Conservation (phyloP, 2,797 vertebrate genomes). For the Prunella strophiata region DNA sequence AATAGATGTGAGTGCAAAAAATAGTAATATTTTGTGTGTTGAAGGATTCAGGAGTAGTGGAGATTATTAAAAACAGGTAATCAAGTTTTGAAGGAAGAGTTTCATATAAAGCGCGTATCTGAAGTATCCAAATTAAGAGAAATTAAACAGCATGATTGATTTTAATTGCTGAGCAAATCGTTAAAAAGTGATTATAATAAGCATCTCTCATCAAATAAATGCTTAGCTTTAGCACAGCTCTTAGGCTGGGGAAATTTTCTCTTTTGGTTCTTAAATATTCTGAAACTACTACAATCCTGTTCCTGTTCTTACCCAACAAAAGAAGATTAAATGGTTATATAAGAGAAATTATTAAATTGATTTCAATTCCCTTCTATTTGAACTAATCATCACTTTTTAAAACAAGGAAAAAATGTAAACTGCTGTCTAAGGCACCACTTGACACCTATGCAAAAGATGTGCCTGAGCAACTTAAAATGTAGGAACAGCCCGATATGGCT, state of each 20-base stretch:
- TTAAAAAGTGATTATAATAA: slow-evolving; percentile 58
- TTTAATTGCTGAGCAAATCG: slow-evolving; percentile 56
- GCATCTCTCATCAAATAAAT: slow-evolving; percentile 33
- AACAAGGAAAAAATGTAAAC: not conserved
- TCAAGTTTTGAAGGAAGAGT: slow-evolving; percentile 47
- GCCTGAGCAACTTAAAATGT: not conserved
- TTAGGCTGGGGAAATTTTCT: not conserved
- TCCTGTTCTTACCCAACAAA: not conserved
- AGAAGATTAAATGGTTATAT: not conserved
- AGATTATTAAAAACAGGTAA: slow-evolving; percentile 42
- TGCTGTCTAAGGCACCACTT: not conserved
- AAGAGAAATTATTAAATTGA: not conserved
- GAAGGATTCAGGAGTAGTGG: not conserved
- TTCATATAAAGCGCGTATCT: not conserved
- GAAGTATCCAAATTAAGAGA: slow-evolving; percentile 39
- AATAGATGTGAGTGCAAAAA: slow-evolving; percentile 31
- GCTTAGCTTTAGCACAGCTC: slow-evolving; percentile 2
- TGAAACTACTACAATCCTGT: not conserved
- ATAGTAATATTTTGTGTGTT: not conserved
- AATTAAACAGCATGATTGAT: slow-evolving; percentile 54
- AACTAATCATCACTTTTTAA: not conserved
- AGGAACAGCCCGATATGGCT: not conserved
- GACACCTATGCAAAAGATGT: not conserved
- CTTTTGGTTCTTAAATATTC: not conserved
- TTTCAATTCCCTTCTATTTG: not conserved